Percentiles rank a stretch among this genome's conserved stretches.
Conservation (phyloP, 2,113 vertebrate genomes). For the Syrrhaptes paradoxus region DNA sequence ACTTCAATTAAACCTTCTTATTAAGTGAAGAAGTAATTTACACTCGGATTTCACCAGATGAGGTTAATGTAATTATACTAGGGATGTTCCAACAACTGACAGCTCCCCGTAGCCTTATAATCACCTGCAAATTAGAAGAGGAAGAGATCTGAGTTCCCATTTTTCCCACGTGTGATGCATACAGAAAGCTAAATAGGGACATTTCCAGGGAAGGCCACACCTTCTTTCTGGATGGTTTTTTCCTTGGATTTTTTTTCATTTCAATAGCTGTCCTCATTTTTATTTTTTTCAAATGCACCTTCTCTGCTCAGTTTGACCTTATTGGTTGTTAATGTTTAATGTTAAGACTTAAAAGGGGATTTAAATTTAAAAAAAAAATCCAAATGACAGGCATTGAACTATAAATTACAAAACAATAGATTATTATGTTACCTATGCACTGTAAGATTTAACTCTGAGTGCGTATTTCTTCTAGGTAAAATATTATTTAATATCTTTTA, state of each 20-base stretch:
- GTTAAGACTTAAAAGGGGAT: conserved; percentile 28
- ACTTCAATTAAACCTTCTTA: conserved; percentile 47
- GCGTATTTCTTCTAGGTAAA: not conserved
- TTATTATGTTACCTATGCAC: not conserved
- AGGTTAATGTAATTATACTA: conserved; percentile 41
- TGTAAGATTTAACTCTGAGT: not conserved
- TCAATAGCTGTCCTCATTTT: not conserved
- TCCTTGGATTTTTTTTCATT: not conserved
- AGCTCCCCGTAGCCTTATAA: conserved; percentile 25
- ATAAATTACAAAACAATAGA: not conserved
- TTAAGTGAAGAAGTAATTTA: conserved; percentile 49
- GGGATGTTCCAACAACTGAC: conserved; percentile 27
- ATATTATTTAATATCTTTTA: not conserved
- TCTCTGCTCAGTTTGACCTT: conserved; percentile 6
- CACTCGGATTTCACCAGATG: conserved; percentile 39
- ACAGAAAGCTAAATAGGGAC: not conserved
- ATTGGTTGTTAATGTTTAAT: conserved; percentile 57
- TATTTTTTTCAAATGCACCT: not conserved
- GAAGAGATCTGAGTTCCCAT: not conserved
- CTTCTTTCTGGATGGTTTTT: not conserved
- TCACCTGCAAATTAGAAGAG: conserved; percentile 32
- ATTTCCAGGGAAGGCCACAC: not conserved
- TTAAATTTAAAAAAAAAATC: accelerated
- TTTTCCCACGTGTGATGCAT: not conserved
- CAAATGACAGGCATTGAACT: not conserved